These are phyloP conservation scores for Alsophila aescularia DNA, from an alignment of 2,888 invertebrate species.

Conservation along the genomic window DNA sequence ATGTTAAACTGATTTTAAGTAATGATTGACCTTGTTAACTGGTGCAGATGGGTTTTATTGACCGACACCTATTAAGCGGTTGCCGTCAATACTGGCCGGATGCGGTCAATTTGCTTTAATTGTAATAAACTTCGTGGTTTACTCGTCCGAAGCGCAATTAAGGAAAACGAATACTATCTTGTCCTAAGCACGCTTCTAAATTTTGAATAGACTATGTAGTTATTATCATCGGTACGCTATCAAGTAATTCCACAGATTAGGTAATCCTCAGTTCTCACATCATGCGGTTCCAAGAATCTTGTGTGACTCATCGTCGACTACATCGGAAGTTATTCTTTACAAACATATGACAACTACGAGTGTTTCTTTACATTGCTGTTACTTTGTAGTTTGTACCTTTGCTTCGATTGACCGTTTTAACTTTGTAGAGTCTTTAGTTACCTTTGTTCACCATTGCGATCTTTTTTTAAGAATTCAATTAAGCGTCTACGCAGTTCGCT, in stretches of 20 bases:
- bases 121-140: constrained; percentile 58
- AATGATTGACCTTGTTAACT: constrained; percentile 63
- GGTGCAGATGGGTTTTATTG: constrained; percentile 75
- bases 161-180: constrained; percentile 30
- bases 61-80: constrained; percentile 73
- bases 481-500: neutral
- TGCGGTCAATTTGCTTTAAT: constrained; percentile 78
- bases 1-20: constrained; percentile 59
- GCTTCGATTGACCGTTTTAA: neutral
- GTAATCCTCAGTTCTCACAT: constrained; percentile 47
- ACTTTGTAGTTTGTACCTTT: neutral
- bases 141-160: constrained; percentile 22
- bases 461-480: neutral
- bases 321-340: constrained; percentile 57
- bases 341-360: constrained; percentile 35
- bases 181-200: neutral
- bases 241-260: constrained; percentile 42
- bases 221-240: constrained; percentile 19
- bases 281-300: constrained; percentile 51
- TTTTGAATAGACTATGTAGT: constrained; percentile 2
- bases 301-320: constrained; percentile 59
- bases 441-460: constrained; percentile 6
- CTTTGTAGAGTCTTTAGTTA: neutral
- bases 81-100: constrained; percentile 74
- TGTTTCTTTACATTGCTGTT: constrained; percentile 16